Percentiles rank a stretch among this genome's conserved stretches.
phyloP scores from a whole-genome alignment of 2,888 invertebrate genomes.

The Spialia ferax region DNA sequence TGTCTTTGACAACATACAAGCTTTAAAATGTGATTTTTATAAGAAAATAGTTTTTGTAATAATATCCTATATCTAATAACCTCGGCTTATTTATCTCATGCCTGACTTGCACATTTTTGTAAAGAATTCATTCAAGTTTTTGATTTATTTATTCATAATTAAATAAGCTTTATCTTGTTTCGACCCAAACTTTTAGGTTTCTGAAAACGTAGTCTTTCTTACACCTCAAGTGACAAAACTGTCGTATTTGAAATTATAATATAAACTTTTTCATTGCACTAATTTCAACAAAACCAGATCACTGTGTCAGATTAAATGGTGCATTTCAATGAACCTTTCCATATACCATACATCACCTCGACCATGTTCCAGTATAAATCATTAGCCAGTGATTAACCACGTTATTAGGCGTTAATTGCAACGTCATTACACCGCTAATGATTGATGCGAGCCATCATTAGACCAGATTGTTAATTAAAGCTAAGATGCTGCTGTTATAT shows the following conservation, averaged over 20 bases:
- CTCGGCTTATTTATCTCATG: too few species aligned
- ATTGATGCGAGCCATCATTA: conserved; percentile 13
- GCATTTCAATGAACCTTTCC: background rate
- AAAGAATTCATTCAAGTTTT: too few species aligned
- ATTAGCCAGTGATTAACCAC: conserved; percentile 16
- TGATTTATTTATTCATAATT: too few species aligned
- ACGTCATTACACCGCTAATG: conserved; percentile 24
- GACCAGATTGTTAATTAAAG: conserved; percentile 6
- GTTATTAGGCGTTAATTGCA: conserved; percentile 18
- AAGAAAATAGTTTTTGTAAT: too few species aligned
- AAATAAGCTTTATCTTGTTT: too few species aligned
- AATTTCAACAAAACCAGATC: background rate
- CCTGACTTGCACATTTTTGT: too few species aligned
- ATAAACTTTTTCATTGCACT: background rate
- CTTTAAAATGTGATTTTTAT: too few species aligned
- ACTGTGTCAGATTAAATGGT: background rate
- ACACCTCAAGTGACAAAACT: too few species aligned
- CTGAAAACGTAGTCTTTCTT: too few species aligned
- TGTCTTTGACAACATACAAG: too few species aligned
- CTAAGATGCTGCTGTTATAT: background rate
- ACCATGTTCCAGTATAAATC: conserved; percentile 3
- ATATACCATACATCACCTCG: background rate
- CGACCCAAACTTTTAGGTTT: too few species aligned
- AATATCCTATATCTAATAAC: too few species aligned
- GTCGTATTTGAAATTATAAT: background rate